A percentile compares a stretch with the other conserved stretches of the same genome.
phyloP scores from a whole-genome alignment of 2,113 vertebrate species.

The Stigmatopora argus region DNA sequence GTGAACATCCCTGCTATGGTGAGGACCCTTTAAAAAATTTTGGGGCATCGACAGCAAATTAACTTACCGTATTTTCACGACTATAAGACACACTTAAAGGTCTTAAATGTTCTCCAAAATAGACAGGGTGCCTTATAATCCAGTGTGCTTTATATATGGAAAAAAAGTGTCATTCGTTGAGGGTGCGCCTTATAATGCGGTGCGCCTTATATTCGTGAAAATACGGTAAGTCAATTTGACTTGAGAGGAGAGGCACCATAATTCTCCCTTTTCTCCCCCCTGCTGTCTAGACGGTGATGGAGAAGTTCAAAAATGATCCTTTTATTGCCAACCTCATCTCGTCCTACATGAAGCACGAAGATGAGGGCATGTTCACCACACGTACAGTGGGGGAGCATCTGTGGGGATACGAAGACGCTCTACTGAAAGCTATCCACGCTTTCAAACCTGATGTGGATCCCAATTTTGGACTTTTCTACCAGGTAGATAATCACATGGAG shows the following conservation, averaged over 20 bases:
- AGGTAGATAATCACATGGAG: constrained; percentile 63
- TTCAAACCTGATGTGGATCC: constrained; percentile 57
- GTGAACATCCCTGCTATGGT: constrained; percentile 90
- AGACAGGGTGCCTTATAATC: too few species aligned
- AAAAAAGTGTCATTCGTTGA: too few species aligned
- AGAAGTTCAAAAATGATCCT: constrained; percentile 28
- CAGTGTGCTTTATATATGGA: too few species aligned
- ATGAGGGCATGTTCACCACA: constrained; percentile 72
- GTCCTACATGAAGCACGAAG: constrained; percentile 56
- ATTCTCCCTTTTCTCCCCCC: background rate
- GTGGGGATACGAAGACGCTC: constrained; percentile 61
- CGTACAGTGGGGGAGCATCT: constrained; percentile 74
- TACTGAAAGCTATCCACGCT: constrained; percentile 65
- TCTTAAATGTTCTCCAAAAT: too few species aligned
- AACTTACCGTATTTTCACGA: background rate
- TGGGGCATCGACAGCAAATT: background rate
- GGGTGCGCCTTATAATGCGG: too few species aligned
- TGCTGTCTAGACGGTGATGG: constrained; percentile 76
- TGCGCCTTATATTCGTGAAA: too few species aligned
- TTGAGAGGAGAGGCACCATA: background rate
- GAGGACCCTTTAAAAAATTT: constrained; percentile 36
- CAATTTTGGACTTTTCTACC: constrained; percentile 83
- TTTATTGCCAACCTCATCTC: background rate
- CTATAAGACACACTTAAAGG: too few species aligned
- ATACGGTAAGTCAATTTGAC: background rate